Conservation (phyloP, 53 echinoderm and acorn worm genomes). For the Hippasteria phrygiana region DNA sequence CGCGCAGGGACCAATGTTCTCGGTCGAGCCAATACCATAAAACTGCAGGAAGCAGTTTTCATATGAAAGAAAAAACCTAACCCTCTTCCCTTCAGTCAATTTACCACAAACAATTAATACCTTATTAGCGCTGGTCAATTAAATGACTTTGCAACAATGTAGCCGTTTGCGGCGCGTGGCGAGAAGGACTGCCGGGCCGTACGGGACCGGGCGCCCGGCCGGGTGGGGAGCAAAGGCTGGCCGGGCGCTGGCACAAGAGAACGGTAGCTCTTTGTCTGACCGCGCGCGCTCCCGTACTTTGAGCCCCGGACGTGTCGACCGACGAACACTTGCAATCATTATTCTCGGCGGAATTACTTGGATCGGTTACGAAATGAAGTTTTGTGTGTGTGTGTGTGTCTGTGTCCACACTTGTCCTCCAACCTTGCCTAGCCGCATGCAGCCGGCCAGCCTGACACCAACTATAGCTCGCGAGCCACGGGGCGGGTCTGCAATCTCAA, state of each 20-base stretch:
- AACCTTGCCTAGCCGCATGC: background rate
- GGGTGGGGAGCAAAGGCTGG: background rate
- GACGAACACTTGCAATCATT: background rate
- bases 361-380: background rate
- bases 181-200: no score
- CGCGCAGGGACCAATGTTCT: background rate
- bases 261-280: conserved; percentile 22
- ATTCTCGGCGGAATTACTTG: background rate
- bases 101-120: conserved; percentile 40
- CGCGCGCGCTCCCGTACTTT: background rate
- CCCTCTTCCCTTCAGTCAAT: conserved; percentile 20
- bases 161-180: conserved; percentile 43
- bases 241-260: background rate
- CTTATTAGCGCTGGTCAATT: conserved; percentile 29
- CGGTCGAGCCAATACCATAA: background rate
- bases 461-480: no score
- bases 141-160: conserved; percentile 32
- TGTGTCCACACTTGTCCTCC: no score
- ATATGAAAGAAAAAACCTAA: background rate
- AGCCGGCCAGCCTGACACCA: background rate
- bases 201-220: background rate
- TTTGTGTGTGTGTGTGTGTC: no score
- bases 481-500: no score
- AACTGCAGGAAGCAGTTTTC: background rate
- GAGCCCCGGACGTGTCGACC: background rate